Percentiles rank a stretch among this genome's conserved stretches.
Conservation (phyloP, 1,140 invertebrate species). For the Mya arenaria region DNA sequence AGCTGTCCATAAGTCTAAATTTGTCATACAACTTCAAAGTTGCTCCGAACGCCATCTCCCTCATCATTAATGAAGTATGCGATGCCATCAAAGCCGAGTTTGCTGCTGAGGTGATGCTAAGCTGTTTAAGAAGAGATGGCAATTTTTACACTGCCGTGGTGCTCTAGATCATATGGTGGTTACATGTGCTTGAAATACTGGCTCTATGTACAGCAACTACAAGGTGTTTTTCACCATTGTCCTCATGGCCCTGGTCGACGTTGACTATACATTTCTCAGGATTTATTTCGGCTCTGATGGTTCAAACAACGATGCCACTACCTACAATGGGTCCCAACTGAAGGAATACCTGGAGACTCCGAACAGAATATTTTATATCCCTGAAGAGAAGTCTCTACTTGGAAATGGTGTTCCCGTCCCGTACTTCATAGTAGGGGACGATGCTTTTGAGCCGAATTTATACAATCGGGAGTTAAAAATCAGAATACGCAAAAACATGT, state of each 20-base stretch:
- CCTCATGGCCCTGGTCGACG: too few species aligned
- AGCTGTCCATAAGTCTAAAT: constrained; percentile 9
- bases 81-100: constrained; percentile 40
- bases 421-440: too few species aligned
- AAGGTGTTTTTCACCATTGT: constrained; percentile 55
- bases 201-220: constrained; percentile 54
- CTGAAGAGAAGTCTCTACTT: constrained; percentile 32
- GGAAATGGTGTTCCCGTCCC: constrained; percentile 38
- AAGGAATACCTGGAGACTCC: constrained; percentile 1
- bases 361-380: constrained; percentile 28
- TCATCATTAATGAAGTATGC: constrained; percentile 29
- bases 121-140: too few species aligned
- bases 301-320: constrained; percentile 37
- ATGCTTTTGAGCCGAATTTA: too few species aligned
- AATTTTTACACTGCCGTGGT: too few species aligned
- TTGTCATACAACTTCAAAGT: constrained; percentile 33
- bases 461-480: too few species aligned
- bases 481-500: too few species aligned
- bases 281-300: too few species aligned
- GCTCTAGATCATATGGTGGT: constrained; percentile 44
- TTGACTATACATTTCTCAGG: too few species aligned
- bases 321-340: constrained; percentile 6
- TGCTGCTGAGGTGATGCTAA: constrained; percentile 30
- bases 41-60: constrained; percentile 29
- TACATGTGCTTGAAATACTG: constrained; percentile 35